phyloP scores from a whole-genome alignment of 2,888 invertebrate genomes.

The Drosophila demipolita region DNA sequence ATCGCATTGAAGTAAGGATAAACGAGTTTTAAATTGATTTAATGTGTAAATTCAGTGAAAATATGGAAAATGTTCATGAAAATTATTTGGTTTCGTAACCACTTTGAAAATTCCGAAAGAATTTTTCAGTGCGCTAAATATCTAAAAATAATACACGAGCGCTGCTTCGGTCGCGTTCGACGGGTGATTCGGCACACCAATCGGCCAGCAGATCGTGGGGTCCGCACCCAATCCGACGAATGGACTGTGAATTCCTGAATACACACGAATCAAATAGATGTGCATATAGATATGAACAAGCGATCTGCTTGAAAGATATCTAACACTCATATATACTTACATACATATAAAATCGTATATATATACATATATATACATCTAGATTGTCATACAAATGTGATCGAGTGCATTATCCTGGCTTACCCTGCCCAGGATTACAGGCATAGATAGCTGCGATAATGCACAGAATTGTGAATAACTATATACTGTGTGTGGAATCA shows the following conservation, averaged over 20 bases:
- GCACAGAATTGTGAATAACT: slow-evolving; percentile 22
- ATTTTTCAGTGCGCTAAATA: slow-evolving; percentile 83
- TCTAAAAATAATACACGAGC: slow-evolving; percentile 82
- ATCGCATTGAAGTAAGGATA: slow-evolving; percentile 72
- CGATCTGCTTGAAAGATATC: slow-evolving; percentile 37
- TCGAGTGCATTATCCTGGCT: slow-evolving; percentile 60
- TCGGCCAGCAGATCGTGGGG: slow-evolving; percentile 59
- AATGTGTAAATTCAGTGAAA: slow-evolving; percentile 44
- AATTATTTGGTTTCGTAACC: slow-evolving; percentile 81
- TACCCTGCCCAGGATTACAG: slow-evolving; percentile 56
- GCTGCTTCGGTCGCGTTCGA: slow-evolving; percentile 56
- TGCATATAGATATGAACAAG: slow-evolving; percentile 62
- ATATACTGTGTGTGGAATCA: slow-evolving; percentile 9
- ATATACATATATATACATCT: slow-evolving; percentile 42
- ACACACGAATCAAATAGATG: slow-evolving; percentile 40
- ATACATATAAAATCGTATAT: slow-evolving; percentile 10
- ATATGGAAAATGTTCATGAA: slow-evolving; percentile 56
- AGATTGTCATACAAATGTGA: slow-evolving; percentile 34
- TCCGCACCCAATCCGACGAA: slow-evolving; percentile 79
- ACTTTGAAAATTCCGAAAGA: slow-evolving; percentile 74
- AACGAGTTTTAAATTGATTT: slow-evolving; percentile 11
- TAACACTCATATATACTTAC: slow-evolving; percentile 43
- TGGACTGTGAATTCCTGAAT: slow-evolving; percentile 75
- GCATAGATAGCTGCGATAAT: slow-evolving; percentile 42
- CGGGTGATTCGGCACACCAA: slow-evolving; percentile 51